These are phyloP conservation scores for Poecilobothrus nobilitatus DNA, from an alignment of 2,888 invertebrate species.

Conservation along the genomic window DNA sequence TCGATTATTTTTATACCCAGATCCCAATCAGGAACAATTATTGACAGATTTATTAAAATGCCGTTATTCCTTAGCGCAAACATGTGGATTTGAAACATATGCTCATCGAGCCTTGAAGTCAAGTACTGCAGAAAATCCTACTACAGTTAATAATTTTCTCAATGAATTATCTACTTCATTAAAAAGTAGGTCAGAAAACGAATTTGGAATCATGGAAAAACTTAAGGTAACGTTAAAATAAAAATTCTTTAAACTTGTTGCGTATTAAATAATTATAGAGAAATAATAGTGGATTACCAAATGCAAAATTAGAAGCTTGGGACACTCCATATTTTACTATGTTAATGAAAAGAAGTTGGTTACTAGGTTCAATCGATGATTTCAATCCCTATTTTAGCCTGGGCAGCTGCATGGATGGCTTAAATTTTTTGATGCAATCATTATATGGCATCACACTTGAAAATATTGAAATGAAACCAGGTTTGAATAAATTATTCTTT, in stretches of 20 bases:
- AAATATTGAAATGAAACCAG: constrained; percentile 60
- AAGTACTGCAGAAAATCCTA: constrained; percentile 75
- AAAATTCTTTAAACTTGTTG: constrained; percentile 3
- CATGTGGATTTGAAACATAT: constrained; percentile 85
- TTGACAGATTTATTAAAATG: constrained; percentile 63
- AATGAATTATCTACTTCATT: constrained; percentile 65
- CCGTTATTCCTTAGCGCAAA: constrained; percentile 68
- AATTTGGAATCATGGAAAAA: constrained; percentile 65
- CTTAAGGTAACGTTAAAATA: constrained; percentile 53
- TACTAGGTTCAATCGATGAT: constrained; percentile 62
- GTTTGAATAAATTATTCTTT: constrained; percentile 32
- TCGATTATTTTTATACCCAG: constrained; percentile 72
- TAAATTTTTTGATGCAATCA: constrained; percentile 77
- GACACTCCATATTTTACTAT: constrained; percentile 80
- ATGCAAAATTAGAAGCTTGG: constrained; percentile 57
- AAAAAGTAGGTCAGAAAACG: constrained; percentile 58
- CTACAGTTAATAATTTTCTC: constrained; percentile 71
- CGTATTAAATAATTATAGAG: constrained; percentile 29
- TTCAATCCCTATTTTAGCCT: constrained; percentile 82
- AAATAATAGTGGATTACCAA: constrained; percentile 23
- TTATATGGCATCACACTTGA: constrained; percentile 75
- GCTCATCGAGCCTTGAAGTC: constrained; percentile 83
- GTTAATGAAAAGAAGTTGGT: constrained; percentile 60
- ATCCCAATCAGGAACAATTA: constrained; percentile 63
- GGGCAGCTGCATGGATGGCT: constrained; percentile 93